Conservation (phyloP, 2,797 vertebrate species). For the Myripristis jacobus region DNA sequence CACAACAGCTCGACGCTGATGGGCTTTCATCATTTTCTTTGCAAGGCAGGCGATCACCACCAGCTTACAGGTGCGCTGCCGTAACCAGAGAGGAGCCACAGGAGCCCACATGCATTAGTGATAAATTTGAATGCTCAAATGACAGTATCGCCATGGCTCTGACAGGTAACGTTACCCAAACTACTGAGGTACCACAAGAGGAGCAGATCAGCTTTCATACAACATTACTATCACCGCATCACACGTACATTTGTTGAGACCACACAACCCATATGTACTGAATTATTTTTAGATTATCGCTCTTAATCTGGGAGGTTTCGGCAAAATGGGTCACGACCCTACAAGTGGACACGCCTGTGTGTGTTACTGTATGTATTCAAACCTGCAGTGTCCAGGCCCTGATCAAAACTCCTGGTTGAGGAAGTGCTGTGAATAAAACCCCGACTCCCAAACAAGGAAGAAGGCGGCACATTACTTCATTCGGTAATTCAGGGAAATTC, state of each 20-base stretch:
- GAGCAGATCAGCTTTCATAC: neutral
- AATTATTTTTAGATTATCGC: neutral
- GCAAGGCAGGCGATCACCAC: neutral
- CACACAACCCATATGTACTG: neutral
- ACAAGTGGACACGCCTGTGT: too few relatives aligned
- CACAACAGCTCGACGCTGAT: too few relatives aligned
- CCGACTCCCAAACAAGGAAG: neutral
- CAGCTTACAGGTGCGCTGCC: slow-evolving; percentile 39
- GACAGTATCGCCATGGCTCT: slow-evolving; percentile 37
- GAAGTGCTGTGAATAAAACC: neutral
- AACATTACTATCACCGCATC: neutral
- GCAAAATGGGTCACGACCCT: neutral
- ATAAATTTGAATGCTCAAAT: slow-evolving; percentile 59
- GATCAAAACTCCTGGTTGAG: neutral
- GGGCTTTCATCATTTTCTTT: too few relatives aligned
- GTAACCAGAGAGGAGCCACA: slow-evolving; percentile 52
- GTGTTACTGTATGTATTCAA: neutral
- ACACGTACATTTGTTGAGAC: neutral
- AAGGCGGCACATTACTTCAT: neutral
- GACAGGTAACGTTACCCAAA: slow-evolving; percentile 2
- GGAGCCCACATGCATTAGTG: slow-evolving; percentile 75
- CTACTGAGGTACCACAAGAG: neutral
- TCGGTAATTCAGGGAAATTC: neutral
- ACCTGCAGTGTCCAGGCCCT: neutral
- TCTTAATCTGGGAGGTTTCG: too few relatives aligned